phyloP scores from a whole-genome alignment of 2,888 invertebrate genomes.

The Lypha dubia region DNA sequence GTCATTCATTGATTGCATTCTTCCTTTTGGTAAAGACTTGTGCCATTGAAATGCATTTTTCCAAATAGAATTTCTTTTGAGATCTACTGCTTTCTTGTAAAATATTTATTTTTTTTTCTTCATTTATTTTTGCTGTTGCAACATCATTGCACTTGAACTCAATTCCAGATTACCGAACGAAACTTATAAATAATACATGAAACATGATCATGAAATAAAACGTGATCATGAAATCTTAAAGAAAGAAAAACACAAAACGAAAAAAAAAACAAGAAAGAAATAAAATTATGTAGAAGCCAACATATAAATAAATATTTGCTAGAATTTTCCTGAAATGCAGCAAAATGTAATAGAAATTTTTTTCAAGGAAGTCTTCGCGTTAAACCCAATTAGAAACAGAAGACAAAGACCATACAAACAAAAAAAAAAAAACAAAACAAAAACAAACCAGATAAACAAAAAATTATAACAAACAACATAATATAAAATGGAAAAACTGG shows the following conservation, averaged over 20 bases:
- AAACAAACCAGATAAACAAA: slow-evolving; percentile 27
- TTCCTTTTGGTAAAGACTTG: slow-evolving; percentile 12
- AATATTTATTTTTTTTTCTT: neutral
- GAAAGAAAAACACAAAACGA: neutral
- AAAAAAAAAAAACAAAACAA: slow-evolving; percentile 32
- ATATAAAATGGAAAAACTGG: slow-evolving; percentile 40
- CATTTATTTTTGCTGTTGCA: slow-evolving; percentile 34
- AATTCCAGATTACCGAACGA: slow-evolving; percentile 64
- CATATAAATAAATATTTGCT: slow-evolving; percentile 1
- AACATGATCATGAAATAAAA: slow-evolving; percentile 49
- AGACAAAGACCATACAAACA: neutral
- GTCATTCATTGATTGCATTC: neutral
- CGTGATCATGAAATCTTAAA: slow-evolving; percentile 51
- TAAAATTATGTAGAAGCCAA: slow-evolving; percentile 16
- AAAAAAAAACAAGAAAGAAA: neutral
- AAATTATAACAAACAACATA: slow-evolving; percentile 14
- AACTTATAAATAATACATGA: slow-evolving; percentile 67
- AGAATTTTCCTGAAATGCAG: slow-evolving; percentile 42
- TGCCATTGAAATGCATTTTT: slow-evolving; percentile 59
- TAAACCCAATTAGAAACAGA: neutral
- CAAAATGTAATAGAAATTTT: slow-evolving; percentile 11
- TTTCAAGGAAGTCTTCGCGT: slow-evolving; percentile 16
- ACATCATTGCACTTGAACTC: slow-evolving; percentile 71
- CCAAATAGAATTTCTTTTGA: slow-evolving; percentile 51
- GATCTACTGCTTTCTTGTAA: slow-evolving; percentile 9